Conservation (phyloP, 2,888 invertebrate genomes). For the Leptura quadrifasciata region DNA sequence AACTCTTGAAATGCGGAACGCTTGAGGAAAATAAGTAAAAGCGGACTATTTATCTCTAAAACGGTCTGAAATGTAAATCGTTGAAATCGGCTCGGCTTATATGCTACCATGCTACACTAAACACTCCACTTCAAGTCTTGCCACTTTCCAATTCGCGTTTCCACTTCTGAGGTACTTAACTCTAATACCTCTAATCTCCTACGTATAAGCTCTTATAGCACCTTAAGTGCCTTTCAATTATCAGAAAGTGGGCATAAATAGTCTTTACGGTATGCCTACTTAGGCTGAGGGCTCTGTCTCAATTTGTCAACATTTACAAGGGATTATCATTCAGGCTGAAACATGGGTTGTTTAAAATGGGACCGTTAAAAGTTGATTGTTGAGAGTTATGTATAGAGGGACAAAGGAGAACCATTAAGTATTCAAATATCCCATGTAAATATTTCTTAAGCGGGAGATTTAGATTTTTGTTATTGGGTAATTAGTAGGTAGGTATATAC, state of each 20-base stretch:
- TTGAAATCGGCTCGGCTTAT: slow-evolving; percentile 32
- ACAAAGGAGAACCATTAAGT: slow-evolving; percentile 13
- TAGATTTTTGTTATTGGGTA: slow-evolving; percentile 16
- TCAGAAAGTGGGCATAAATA: slow-evolving; percentile 61
- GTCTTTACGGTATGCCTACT: slow-evolving; percentile 47
- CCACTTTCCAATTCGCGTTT: slow-evolving; percentile 63
- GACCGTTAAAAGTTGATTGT: slow-evolving; percentile 31
- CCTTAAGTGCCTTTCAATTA: slow-evolving; percentile 72
- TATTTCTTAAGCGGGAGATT: slow-evolving; percentile 5
- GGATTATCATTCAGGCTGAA: slow-evolving; percentile 64
- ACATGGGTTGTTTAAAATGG: slow-evolving; percentile 21
- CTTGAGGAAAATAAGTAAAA: slow-evolving; percentile 8
- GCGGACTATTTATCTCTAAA: slow-evolving; percentile 15
- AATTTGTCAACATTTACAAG: slow-evolving; percentile 69
- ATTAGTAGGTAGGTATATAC: slow-evolving; percentile 23
- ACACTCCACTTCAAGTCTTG: slow-evolving; percentile 44
- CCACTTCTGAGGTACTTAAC: slow-evolving; percentile 69
- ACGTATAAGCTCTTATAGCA: slow-evolving; percentile 69
- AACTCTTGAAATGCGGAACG: background rate
- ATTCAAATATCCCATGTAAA: slow-evolving; percentile 2
- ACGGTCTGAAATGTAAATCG: slow-evolving; percentile 38
- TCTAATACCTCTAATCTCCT: slow-evolving; percentile 70
- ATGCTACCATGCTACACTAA: slow-evolving; percentile 23
- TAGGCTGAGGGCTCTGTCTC: slow-evolving; percentile 31
- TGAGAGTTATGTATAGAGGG: background rate